phyloP scores from a whole-genome alignment of 2,888 invertebrate genomes.

The Drosophila nr. fundita region DNA sequence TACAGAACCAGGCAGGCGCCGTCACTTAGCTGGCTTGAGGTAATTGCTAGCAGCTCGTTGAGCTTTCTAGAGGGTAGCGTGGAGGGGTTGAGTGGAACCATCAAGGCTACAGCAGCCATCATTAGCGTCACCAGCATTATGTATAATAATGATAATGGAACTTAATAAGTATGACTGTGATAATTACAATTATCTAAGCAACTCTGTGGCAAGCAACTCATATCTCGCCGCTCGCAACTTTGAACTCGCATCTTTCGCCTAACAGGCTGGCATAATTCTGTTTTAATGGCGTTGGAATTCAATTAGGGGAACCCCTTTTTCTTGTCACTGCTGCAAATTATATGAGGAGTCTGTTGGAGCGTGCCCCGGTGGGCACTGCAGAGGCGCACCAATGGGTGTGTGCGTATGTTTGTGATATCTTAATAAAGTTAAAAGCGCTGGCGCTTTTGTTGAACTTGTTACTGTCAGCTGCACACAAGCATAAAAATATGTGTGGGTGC shows the following conservation, averaged over 20 bases:
- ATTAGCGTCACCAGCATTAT: slow-evolving; percentile 64
- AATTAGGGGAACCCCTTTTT: slow-evolving; percentile 70
- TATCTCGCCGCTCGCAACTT: slow-evolving; percentile 16
- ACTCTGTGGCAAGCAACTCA: slow-evolving; percentile 31
- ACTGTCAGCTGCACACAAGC: slow-evolving; percentile 68
- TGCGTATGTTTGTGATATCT: slow-evolving; percentile 69
- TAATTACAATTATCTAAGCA: slow-evolving; percentile 44
- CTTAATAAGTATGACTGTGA: slow-evolving; percentile 49
- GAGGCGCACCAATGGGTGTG: slow-evolving; percentile 16
- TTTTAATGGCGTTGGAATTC: slow-evolving; percentile 77
- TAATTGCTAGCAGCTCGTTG: slow-evolving; percentile 31
- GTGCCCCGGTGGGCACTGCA: slow-evolving; percentile 10
- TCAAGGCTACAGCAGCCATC: slow-evolving; percentile 53
- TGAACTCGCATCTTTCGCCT: slow-evolving; percentile 29
- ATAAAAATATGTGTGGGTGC: not conserved
- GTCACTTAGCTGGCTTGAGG: slow-evolving; percentile 11
- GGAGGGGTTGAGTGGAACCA: slow-evolving; percentile 5
- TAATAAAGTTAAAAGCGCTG: slow-evolving; percentile 75
- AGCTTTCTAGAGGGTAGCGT: not conserved
- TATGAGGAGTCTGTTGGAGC: slow-evolving; percentile 51
- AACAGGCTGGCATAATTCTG: slow-evolving; percentile 59
- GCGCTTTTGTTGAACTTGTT: slow-evolving; percentile 63
- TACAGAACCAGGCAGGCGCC: not conserved
- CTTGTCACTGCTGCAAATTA: slow-evolving; percentile 64
- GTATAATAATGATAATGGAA: slow-evolving; percentile 50